phyloP scores from a whole-genome alignment of 2,888 invertebrate species.

The Abscondita cerata region DNA sequence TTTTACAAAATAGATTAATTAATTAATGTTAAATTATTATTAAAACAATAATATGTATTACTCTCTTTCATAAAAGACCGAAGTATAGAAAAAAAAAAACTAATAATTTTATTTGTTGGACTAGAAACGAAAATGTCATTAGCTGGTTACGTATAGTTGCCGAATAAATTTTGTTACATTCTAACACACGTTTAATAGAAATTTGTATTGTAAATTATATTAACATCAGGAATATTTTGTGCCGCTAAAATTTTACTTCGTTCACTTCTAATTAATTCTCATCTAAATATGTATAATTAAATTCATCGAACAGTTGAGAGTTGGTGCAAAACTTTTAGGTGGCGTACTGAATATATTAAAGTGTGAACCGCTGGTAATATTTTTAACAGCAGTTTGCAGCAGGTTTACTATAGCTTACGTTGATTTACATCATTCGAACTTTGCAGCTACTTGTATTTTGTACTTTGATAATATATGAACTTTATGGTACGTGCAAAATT shows the following conservation, averaged over 20 bases:
- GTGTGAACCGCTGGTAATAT: constrained; percentile 27
- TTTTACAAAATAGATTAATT: too few species aligned
- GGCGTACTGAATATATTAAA: constrained; percentile 29
- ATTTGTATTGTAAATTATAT: too few species aligned
- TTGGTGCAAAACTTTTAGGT: constrained; percentile 25
- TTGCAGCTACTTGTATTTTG: constrained; percentile 22
- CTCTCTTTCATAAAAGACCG: too few species aligned
- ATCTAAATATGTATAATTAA: constrained; percentile 24
- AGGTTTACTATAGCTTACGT: constrained; percentile 22
- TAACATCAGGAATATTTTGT: too few species aligned
- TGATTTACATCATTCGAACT: constrained; percentile 28
- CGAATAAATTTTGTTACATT: too few species aligned
- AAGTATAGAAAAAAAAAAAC: too few species aligned
- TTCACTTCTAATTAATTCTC: constrained; percentile 20
- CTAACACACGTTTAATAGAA: too few species aligned
- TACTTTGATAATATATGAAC: constrained; percentile 17
- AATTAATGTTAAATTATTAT: too few species aligned
- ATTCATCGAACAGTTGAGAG: constrained; percentile 30
- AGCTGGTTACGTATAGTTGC: too few species aligned
- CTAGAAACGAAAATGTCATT: too few species aligned
- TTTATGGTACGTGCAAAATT: constrained; percentile 20
- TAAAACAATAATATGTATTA: too few species aligned
- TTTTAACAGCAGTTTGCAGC: constrained; percentile 28
- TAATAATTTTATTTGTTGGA: too few species aligned
- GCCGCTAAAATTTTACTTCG: constrained; percentile 11